Conservation (phyloP, 2,113 vertebrate genomes). For the Casuarius casuarius region DNA sequence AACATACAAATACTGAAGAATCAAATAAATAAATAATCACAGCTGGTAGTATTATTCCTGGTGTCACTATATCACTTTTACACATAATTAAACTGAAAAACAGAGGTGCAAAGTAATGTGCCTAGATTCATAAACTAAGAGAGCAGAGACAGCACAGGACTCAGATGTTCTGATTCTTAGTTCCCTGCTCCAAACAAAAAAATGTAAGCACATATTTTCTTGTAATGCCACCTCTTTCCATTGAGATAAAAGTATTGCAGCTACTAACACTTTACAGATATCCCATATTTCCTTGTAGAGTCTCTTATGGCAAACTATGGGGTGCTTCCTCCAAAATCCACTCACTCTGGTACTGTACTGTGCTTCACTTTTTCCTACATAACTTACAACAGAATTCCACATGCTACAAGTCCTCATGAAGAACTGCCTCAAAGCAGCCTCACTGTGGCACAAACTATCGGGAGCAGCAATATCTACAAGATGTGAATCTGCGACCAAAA, state of each 20-base stretch:
- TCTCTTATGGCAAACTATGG: neutral
- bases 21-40: neutral
- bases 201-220: neutral
- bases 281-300: neutral
- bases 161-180: neutral
- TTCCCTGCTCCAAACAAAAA: neutral
- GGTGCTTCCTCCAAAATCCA: neutral
- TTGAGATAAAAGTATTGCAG: accelerated
- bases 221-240: neutral
- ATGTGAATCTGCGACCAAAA: neutral
- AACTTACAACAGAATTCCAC: neutral
- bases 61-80: neutral
- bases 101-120: neutral
- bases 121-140: neutral
- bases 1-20: neutral
- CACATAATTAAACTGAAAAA: neutral
- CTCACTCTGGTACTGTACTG: neutral
- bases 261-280: neutral
- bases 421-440: neutral
- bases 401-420: neutral
- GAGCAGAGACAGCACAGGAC: neutral
- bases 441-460: neutral
- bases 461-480: neutral
- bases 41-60: neutral
- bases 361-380: neutral